Evolutionary conservation across 2,797 vertebrate genomes (phyloP), one percentile per base, ranked within the genome.

Genomic region (Eutrigla gurnardus): DNA sequence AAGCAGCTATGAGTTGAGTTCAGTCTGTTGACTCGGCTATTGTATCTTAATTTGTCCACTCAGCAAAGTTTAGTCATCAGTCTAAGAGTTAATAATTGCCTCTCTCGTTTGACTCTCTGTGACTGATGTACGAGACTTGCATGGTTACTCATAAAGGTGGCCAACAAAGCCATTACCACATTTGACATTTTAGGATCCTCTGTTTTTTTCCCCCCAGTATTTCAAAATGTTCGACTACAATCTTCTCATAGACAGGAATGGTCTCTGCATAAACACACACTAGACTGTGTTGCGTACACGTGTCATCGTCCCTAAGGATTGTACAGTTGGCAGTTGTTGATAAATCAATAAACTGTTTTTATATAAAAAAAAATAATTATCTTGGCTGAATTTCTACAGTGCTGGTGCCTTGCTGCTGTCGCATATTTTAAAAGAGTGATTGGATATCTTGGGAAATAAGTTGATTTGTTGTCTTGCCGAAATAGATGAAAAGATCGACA

Each of bases 251-350:
- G 75, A 71, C 69, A 47, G 63, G 73, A 90, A 86, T 76, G 75
- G 74, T 78, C 78, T 85, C 76, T 83, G 35, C 85, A 88, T 88
- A 67, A 89, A 93, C 88, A 92, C 85, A 91, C 94, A 86, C 91
- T 93, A 93, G 94, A 94, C 92, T 93, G 92, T 95, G 94, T 96
- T 94, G 94, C 95, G 94, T 93, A 94, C 92, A 91, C 78, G 78
- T 89, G 81, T 91, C 89, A 88, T 93, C 92, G 89, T 93, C 92
- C 92, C 88, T 91, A 90, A 94, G 92, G 92, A 93, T 84, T 96
- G 95, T 96, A 96, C 95, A 95, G 95, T 93, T 95, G 94, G 92
- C 95, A 95, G 95, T 94, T 96, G 94, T 96, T 95, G 90, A 95
- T 94, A 94, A 94, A 93, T 95, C 94, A 95, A 96, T 95, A 96